phyloP scores from a whole-genome alignment of 2,113 vertebrate genomes.

The Rynchops niger region DNA sequence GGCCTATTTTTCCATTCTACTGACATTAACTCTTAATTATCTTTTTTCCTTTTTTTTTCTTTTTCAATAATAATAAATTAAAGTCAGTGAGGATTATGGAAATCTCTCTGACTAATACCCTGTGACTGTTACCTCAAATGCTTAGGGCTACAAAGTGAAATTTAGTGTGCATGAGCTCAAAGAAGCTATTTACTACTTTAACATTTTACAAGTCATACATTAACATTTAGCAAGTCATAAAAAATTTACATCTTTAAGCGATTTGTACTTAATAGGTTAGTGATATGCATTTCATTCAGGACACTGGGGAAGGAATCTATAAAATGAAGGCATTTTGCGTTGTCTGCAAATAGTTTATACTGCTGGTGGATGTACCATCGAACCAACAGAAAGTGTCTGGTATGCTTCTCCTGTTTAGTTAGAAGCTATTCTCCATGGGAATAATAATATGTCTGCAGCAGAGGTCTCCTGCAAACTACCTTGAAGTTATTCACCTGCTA shows the following conservation, averaged over 20 bases:
- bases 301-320: background rate
- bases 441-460: background rate
- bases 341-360: conserved; percentile 57
- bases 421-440: background rate
- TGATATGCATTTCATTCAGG: conserved; percentile 42
- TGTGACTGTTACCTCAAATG: conserved; percentile 67
- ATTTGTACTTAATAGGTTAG: conserved; percentile 77
- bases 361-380: background rate
- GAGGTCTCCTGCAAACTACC: background rate
- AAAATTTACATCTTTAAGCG: conserved; percentile 78
- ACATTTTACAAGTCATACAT: conserved; percentile 80
- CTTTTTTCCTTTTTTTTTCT: background rate
- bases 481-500: background rate
- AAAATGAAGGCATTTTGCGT: conserved; percentile 58
- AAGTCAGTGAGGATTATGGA: conserved; percentile 57
- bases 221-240: conserved; percentile 81
- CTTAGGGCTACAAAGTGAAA: conserved; percentile 71
- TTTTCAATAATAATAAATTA: conserved; percentile 52
- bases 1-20: conserved; percentile 14
- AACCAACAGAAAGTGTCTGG: background rate
- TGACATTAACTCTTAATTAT: conserved; percentile 62
- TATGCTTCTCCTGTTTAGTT: background rate
- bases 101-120: conserved; percentile 51
- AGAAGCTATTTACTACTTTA: conserved; percentile 78
- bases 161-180: conserved; percentile 67